Evolutionary conservation across 2,888 invertebrate genomes (phyloP).

Genomic region (Dimorphilus gyrociliatus): DNA sequence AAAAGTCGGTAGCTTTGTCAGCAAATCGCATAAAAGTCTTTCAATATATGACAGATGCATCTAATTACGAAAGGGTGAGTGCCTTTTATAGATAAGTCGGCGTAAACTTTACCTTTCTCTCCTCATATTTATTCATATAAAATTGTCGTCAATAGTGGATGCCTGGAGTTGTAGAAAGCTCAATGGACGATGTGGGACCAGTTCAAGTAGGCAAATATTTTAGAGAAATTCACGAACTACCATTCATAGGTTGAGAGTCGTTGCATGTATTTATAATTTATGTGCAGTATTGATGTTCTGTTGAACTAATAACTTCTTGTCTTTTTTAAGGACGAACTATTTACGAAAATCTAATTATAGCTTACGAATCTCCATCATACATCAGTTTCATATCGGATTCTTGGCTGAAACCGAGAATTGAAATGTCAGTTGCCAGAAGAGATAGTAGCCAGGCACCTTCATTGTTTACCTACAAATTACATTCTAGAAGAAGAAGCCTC

Average conservation of each 20-base stretch:
- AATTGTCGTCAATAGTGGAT: slow-evolving; percentile 7
- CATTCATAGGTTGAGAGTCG: slow-evolving; percentile 10
- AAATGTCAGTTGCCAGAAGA: slow-evolving; percentile 6
- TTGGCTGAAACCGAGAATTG: slow-evolving; percentile 5
- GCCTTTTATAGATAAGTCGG: background rate
- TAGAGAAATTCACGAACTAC: slow-evolving; percentile 7
- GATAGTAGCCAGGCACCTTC: slow-evolving; percentile 4
- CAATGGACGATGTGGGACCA: slow-evolving; percentile 7
- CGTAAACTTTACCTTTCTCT: background rate
- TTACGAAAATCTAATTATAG: slow-evolving; percentile 6
- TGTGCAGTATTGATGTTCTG: too few relatives aligned
- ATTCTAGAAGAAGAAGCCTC: too few relatives aligned
- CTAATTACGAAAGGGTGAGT: slow-evolving; percentile 5
- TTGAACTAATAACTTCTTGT: background rate
- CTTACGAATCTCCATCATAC: slow-evolving; percentile 9
- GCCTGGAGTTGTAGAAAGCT: slow-evolving; percentile 7
- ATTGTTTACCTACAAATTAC: too few relatives aligned
- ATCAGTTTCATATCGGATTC: slow-evolving; percentile 8
- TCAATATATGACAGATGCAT: slow-evolving; percentile 5
- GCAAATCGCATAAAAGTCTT: slow-evolving; percentile 6
- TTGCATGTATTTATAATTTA: too few relatives aligned
- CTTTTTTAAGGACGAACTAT: slow-evolving; percentile 3
- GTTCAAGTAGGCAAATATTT: slow-evolving; percentile 10
- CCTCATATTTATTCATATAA: slow-evolving; percentile 1
- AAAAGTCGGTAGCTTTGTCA: slow-evolving; percentile 7